A percentile compares a stretch with the other conserved stretches of the same genome.
phyloP scores from a whole-genome alignment of 2,888 invertebrate species.

The Rhorus exstirpatorius region DNA sequence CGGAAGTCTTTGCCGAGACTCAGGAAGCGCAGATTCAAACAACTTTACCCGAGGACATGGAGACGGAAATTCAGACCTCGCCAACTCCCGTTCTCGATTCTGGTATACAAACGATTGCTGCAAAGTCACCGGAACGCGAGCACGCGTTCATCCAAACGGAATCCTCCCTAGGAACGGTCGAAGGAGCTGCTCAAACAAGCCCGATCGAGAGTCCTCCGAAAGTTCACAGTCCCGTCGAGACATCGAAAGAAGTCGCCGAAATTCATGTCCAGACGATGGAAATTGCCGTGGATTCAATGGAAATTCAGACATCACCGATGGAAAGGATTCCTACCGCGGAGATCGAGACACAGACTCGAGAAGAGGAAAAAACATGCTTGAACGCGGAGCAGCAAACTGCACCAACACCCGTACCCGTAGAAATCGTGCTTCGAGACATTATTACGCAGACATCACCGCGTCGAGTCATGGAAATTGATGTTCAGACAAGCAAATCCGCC shows the following conservation, averaged over 20 bases:
- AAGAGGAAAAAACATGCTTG: slow-evolving; percentile 76
- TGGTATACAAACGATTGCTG: slow-evolving; percentile 76
- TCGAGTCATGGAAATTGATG: slow-evolving; percentile 75
- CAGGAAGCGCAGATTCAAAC: slow-evolving; percentile 86
- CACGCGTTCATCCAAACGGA: slow-evolving; percentile 86
- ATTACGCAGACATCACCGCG: slow-evolving; percentile 84
- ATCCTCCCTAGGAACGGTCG: slow-evolving; percentile 82
- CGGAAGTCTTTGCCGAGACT: slow-evolving; percentile 86
- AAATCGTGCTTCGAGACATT: slow-evolving; percentile 82
- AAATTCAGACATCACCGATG: slow-evolving; percentile 81
- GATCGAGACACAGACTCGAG: slow-evolving; percentile 85
- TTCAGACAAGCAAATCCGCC: slow-evolving; percentile 76
- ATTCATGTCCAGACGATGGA: slow-evolving; percentile 86
- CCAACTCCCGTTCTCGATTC: slow-evolving; percentile 88
- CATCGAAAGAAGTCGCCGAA: slow-evolving; percentile 76
- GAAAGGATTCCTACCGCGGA: slow-evolving; percentile 80
- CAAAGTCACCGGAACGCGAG: slow-evolving; percentile 85
- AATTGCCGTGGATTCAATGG: slow-evolving; percentile 75
- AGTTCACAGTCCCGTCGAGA: slow-evolving; percentile 81
- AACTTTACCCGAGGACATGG: slow-evolving; percentile 86
- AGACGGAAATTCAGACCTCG: slow-evolving; percentile 88
- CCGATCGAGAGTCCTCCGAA: slow-evolving; percentile 84
- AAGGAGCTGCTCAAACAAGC: slow-evolving; percentile 85
- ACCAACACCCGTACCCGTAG: slow-evolving; percentile 79
- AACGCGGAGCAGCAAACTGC: slow-evolving; percentile 82